These are phyloP conservation scores for Chalcis sispes DNA, from an alignment of 2,888 invertebrate species.

Conservation along the genomic window DNA sequence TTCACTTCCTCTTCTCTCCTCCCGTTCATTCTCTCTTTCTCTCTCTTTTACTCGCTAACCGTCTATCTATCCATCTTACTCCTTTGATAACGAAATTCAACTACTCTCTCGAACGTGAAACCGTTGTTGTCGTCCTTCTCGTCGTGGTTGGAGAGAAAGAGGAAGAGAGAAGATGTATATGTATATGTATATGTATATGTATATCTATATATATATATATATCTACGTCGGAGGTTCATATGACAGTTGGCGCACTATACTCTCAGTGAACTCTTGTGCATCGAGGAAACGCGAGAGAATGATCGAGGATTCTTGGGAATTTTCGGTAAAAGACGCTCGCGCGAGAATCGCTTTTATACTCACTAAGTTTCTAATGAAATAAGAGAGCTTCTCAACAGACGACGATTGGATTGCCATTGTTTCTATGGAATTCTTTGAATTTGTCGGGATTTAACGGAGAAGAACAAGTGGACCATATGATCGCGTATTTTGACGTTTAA, in stretches of 20 bases:
- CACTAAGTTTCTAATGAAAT: constrained; percentile 10
- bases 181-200: too few relatives aligned
- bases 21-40: neutral
- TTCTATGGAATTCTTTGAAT: too few relatives aligned
- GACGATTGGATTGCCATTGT: neutral
- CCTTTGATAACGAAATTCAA: constrained; percentile 50
- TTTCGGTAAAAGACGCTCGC: constrained; percentile 6
- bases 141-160: too few relatives aligned
- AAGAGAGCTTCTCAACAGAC: neutral
- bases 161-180: too few relatives aligned
- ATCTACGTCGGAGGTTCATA: constrained; percentile 25
- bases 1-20: neutral
- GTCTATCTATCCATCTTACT: neutral
- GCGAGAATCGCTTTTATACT: neutral
- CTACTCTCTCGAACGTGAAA: constrained; percentile 37
- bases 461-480: too few relatives aligned
- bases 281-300: neutral
- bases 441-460: too few relatives aligned
- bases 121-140: too few relatives aligned
- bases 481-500: too few relatives aligned
- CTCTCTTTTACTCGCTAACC: neutral
- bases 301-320: constrained; percentile 33
- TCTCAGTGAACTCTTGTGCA: neutral
- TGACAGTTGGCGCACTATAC: constrained; percentile 21
- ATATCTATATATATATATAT: too few relatives aligned